phyloP scores from a whole-genome alignment of 2,797 vertebrate species.

The Schizothorax lantsangensis region DNA sequence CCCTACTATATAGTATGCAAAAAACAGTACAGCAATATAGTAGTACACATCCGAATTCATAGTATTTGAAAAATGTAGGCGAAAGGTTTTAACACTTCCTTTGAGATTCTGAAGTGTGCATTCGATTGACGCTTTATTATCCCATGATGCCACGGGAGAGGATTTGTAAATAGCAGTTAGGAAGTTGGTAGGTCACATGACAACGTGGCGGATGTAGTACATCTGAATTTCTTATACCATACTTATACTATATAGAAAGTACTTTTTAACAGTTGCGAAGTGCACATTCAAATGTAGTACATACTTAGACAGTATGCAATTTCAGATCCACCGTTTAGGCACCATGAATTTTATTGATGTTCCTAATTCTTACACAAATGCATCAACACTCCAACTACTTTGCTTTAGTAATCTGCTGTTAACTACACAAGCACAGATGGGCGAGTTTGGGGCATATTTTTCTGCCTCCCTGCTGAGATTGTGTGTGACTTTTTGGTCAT shows the following conservation, averaged over 20 bases:
- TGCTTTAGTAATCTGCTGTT: constrained; percentile 52
- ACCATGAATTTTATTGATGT: not conserved
- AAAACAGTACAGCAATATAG: not conserved
- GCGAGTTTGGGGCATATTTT: constrained; percentile 57
- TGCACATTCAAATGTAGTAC: not conserved
- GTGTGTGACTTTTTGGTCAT: constrained; percentile 44
- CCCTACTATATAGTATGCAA: not conserved
- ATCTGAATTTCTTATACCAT: not conserved
- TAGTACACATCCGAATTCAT: not conserved
- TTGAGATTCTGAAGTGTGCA: too few species aligned
- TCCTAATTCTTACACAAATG: not conserved
- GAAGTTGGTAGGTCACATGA: not conserved
- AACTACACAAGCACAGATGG: constrained; percentile 58
- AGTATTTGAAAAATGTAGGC: not conserved
- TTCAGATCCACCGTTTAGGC: not conserved
- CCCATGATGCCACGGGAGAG: not conserved
- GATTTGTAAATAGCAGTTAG: not conserved
- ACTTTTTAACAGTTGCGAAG: not conserved
- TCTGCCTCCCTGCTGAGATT: constrained; percentile 39
- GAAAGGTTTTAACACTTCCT: not conserved
- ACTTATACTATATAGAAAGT: not conserved
- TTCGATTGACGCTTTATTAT: not conserved
- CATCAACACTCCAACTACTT: constrained; percentile 42
- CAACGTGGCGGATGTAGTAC: not conserved
- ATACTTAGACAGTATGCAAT: not conserved